Base-by-base conservation (phyloP, 2,888 invertebrate genomes). In the Sturmia bella region DNA sequence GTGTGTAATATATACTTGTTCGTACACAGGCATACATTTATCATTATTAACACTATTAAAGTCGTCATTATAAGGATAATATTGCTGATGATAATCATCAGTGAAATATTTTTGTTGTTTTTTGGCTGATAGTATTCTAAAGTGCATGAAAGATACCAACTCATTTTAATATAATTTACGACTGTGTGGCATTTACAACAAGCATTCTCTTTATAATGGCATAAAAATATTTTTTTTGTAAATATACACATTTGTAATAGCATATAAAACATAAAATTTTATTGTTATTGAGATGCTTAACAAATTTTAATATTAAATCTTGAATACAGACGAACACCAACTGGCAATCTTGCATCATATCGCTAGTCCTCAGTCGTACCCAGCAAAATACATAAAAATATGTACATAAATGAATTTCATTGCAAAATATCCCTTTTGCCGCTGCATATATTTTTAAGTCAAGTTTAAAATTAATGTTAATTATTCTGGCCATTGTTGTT, bases 381-480 rank as follows among this genome's bases (percentile, higher is more conserved):
- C 21, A 50, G 12, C 11, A 56, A 17, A 15, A 45, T 27, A 45
- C 11, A 39, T 7, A 59, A 39, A 21, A 21, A 5, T 50, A 48
- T 19, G 48, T 7, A 59, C 19, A 21, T n/a, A 5, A 37, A 48
- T 19, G 48, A 5, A 48, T 48, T 48, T 17, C 32, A 50, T 50
- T 19, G 17, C 7, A 45, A n/a, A 17, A 61, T 69, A 45, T 54
- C 54, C 43, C 61, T 68, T 45, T 61, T 17, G 52, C 66, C 57
- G 52, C 21, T 73, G 50, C 15, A 61, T 52, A 32, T 63, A 50
- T 73, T 54, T 43, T 54, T 43, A 72, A 72, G 66, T 73, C 66
- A 81, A 68, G 61, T 72, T 76, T 68, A 68, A 68, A 72, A 81
- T 81, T 81, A 68, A 76, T 81, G 72, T 66, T 76, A 81, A 76